A percentile compares a stretch with the other conserved stretches of the same genome.
phyloP scores from a whole-genome alignment of 35 echinoderm and acorn worm genomes.

The Acanthaster planci region DNA sequence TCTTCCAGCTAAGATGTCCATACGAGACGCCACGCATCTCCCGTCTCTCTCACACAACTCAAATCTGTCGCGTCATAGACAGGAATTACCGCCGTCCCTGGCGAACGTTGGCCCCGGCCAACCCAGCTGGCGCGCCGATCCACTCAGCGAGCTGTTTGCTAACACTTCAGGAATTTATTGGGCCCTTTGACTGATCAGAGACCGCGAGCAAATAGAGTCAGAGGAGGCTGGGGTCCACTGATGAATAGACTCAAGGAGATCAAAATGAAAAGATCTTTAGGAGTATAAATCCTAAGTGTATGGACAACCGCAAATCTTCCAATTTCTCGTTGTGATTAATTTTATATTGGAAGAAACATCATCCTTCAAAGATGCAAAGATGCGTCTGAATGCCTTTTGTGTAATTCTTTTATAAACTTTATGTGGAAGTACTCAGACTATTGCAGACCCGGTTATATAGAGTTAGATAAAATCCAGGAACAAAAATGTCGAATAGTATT shows the following conservation, averaged over 20 bases:
- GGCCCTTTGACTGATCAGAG: background rate
- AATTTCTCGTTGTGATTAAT: too few species aligned
- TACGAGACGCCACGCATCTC: background rate
- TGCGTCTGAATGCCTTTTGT: too few species aligned
- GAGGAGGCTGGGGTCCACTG: background rate
- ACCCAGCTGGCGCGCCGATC: conserved; percentile 1
- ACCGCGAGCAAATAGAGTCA: conserved; percentile 2
- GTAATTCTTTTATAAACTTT: too few species aligned
- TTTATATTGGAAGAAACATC: too few species aligned
- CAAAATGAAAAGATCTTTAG: background rate
- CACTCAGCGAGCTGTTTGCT: background rate
- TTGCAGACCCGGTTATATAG: too few species aligned
- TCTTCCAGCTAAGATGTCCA: background rate
- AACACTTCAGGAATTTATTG: background rate
- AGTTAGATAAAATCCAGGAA: too few species aligned
- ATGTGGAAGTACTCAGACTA: too few species aligned
- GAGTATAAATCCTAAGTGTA: conserved; percentile 8
- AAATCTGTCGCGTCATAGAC: background rate
- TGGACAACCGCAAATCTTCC: background rate
- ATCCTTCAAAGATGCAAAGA: too few species aligned
- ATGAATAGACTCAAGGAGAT: conserved; percentile 3
- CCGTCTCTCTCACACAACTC: background rate
- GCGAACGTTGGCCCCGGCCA: background rate
- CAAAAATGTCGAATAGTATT: too few species aligned
- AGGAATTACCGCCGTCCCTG: background rate